Percentiles rank a stretch among this genome's conserved stretches.
phyloP scores from a whole-genome alignment of 2,797 vertebrate genomes.

The Xiphorhynchus erythropygius region DNA sequence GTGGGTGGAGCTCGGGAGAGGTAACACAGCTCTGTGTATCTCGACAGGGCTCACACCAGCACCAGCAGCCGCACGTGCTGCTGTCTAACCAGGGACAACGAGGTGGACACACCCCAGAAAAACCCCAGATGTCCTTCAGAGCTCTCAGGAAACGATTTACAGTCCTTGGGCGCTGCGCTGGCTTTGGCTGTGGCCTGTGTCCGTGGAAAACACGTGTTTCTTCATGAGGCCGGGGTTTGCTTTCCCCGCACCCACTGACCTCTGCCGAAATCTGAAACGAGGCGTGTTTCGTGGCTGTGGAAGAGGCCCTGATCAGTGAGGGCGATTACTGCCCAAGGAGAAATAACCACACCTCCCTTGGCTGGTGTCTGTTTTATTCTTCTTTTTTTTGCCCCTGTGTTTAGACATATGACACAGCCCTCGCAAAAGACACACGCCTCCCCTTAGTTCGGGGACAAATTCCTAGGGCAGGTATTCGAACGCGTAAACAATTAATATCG shows the following conservation, averaged over 20 bases:
- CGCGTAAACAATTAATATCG: fast-evolving
- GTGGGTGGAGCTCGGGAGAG: neutral
- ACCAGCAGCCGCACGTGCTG: fast-evolving
- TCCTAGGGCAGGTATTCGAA: neutral
- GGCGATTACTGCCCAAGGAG: neutral
- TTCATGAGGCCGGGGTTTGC: fast-evolving
- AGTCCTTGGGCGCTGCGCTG: neutral
- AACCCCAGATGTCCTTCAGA: neutral
- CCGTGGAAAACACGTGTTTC: neutral
- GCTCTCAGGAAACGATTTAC: neutral
- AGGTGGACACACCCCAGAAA: neutral
- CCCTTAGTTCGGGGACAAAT: neutral
- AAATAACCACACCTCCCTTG: neutral
- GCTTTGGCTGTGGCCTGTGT: fast-evolving
- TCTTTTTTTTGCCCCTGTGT: no score
- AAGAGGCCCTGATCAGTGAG: neutral
- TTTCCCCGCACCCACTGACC: neutral
- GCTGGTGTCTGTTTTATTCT: neutral
- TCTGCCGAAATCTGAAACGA: neutral
- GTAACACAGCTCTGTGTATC: neutral
- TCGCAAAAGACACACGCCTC: neutral
- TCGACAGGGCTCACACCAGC: neutral
- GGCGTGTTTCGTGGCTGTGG: neutral
- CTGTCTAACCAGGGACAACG: fast-evolving
- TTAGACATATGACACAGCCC: fast-evolving